Base-by-base conservation (phyloP, 2,888 invertebrate genomes). In the Melinopterus prodromus region DNA sequence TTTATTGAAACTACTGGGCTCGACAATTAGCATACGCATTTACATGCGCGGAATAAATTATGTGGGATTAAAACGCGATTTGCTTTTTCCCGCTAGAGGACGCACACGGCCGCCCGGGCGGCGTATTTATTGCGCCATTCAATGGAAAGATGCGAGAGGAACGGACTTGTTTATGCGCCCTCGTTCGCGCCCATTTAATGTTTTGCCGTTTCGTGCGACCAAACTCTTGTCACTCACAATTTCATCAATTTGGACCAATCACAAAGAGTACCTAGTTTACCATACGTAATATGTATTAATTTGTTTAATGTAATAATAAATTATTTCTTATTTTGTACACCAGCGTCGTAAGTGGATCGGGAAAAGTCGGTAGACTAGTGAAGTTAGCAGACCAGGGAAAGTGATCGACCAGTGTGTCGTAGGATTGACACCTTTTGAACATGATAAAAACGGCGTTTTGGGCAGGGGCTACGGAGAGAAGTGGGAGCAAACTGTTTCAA, bases 31-130 rank as follows among this genome's bases (percentile, higher is more conserved):
- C 53, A 53, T 53, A 53, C 53, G 53, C 53, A 53, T 53, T 53
- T 53, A 53, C 53, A 53, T 53, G 53, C 53, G 53, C 53, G 53
- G 74, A 74, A 74, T 74, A 74, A 74, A 74, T 74, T 74, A 74
- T 74, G 74, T 37, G 35, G 74, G 12, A 74, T 74, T 37, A 74
- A 74, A 74, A 37, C 37, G 74, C 74, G 36, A 74, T 74, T 74
- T 74, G 36, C 36, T 74, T 74, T 74, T 74, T 74, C 53, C 35
- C 74, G 74, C 74, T 36, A 74, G 74, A 74, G 74, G 36, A 74
- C 35, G 74, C 35, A 74, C 74, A 9, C 26, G 35, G 72, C 15
- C 74, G 74, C 35, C 74, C 35, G 6, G 74, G 35, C 26, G 35
- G 35, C 35, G 37, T 74, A 74, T 74, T 74, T 53, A 53, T 53